These are phyloP conservation scores for Chloromyia formosa DNA, from an alignment of 2,888 invertebrate species.

Conservation along the genomic window DNA sequence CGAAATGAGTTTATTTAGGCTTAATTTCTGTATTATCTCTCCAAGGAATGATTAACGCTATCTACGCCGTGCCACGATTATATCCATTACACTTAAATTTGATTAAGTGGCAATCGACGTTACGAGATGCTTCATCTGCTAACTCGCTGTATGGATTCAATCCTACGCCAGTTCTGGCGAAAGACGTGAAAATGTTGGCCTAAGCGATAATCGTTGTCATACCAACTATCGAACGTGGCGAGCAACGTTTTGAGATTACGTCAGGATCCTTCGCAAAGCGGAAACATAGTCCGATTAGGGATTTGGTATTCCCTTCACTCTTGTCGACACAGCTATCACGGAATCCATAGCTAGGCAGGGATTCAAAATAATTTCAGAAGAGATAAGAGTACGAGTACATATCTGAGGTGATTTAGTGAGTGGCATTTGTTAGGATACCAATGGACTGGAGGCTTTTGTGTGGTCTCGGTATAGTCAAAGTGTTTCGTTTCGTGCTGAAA, in stretches of 20 bases:
- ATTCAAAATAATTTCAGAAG: constrained; percentile 2
- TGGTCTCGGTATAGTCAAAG: too few species aligned
- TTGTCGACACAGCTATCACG: neutral
- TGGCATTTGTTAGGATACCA: neutral
- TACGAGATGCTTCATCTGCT: neutral
- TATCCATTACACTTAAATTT: constrained; percentile 20
- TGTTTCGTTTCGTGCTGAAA: too few species aligned
- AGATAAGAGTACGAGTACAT: constrained; percentile 11
- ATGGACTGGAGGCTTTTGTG: too few species aligned
- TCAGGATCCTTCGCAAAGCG: neutral
- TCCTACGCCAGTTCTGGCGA: neutral
- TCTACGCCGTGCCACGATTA: neutral
- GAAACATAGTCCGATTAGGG: neutral
- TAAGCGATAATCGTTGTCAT: constrained; percentile 2
- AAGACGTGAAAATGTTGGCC: neutral
- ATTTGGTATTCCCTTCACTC: constrained; percentile 7
- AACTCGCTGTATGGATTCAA: neutral
- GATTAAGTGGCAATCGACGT: constrained; percentile 25
- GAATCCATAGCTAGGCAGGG: neutral
- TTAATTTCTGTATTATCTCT: neutral
- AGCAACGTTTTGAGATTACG: too few species aligned
- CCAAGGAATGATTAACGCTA: constrained; percentile 6
- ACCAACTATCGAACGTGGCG: neutral
- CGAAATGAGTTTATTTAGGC: neutral
- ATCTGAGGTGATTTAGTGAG: constrained; percentile 2